phyloP scores from a whole-genome alignment of 2,888 invertebrate genomes.

The Augochlorella aurata region DNA sequence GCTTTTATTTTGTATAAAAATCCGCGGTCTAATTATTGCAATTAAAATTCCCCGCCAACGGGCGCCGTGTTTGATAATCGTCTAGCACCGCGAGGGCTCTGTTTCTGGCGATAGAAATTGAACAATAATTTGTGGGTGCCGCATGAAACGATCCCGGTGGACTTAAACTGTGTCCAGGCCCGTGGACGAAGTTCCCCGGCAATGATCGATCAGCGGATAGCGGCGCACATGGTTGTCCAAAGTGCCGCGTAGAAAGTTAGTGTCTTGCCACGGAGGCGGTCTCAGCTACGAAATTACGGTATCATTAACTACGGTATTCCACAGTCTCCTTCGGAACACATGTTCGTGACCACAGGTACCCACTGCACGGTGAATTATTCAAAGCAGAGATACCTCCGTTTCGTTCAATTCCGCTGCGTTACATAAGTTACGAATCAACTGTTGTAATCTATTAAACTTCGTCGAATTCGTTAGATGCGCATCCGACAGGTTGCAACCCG shows the following conservation, averaged over 20 bases:
- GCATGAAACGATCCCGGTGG: neutral
- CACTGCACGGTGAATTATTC: constrained; percentile 19
- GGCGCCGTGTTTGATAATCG: neutral
- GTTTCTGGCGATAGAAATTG: neutral
- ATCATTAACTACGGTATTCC: constrained; percentile 41
- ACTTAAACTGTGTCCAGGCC: neutral
- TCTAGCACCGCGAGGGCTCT: neutral
- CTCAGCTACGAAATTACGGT: constrained; percentile 40
- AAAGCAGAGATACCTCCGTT: constrained; percentile 13
- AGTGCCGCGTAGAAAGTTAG: constrained; percentile 36
- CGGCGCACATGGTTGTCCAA: neutral
- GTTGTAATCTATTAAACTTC: neutral
- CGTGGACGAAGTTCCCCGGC: neutral
- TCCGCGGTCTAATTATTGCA: too few relatives aligned
- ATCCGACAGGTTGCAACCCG: neutral
- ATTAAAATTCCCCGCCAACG: too few relatives aligned
- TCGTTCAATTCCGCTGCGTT: neutral
- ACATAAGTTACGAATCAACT: neutral
- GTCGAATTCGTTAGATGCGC: neutral
- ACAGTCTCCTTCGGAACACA: constrained; percentile 22
- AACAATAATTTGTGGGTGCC: neutral
- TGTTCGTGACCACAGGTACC: constrained; percentile 9
- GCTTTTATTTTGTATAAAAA: too few relatives aligned
- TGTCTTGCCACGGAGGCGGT: neutral
- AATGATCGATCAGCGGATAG: constrained; percentile 9